phyloP scores from a whole-genome alignment of 2,113 vertebrate species.

The Orycteropus afer region DNA sequence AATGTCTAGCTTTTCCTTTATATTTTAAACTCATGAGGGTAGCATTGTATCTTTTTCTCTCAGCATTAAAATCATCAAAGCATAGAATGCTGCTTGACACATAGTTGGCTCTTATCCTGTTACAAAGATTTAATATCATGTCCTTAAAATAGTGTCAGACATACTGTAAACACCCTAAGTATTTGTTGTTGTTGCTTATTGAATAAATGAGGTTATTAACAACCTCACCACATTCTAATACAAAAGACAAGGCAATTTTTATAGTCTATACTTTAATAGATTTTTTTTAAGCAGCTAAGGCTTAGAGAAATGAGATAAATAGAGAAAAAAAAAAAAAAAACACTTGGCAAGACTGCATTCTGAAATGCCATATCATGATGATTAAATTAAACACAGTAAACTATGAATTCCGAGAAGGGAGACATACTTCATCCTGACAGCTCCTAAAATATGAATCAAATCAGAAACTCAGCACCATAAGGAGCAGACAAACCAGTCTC shows the following conservation, averaged over 20 bases:
- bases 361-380: background rate
- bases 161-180: background rate
- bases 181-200: background rate
- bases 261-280: background rate
- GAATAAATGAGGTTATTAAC: background rate
- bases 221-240: background rate
- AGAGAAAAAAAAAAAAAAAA: slow-evolving; percentile 46
- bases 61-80: background rate
- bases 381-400: slow-evolving; percentile 23
- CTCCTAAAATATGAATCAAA: slow-evolving; percentile 36
- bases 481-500: background rate
- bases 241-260: background rate
- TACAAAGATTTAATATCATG: background rate
- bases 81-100: background rate
- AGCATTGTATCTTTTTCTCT: background rate
- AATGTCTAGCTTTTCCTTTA: background rate
- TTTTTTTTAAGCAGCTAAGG: background rate
- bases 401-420: slow-evolving; percentile 12
- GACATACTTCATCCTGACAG: slow-evolving; percentile 3
- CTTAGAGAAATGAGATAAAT: slow-evolving; percentile 24
- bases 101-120: background rate
- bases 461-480: background rate
- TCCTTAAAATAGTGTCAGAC: background rate
- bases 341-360: background rate
- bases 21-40: background rate